These are phyloP conservation scores for Leptura quadrifasciata DNA, from an alignment of 2,888 invertebrate species.

Conservation along the genomic window DNA sequence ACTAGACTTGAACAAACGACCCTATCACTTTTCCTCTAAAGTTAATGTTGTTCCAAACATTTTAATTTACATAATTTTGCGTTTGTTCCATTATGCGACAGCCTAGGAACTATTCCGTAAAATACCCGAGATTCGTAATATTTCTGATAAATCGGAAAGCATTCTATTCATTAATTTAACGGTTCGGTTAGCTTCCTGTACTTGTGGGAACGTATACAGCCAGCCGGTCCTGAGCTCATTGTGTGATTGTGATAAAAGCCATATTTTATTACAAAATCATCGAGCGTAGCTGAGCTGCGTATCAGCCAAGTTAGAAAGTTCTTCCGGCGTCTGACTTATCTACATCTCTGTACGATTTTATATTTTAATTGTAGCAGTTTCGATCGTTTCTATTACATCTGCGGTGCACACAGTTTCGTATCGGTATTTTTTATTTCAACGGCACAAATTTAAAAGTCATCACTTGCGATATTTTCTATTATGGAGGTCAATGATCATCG, in stretches of 20 bases:
- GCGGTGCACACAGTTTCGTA: background rate
- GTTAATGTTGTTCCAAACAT: too few species aligned
- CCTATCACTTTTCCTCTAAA: too few species aligned
- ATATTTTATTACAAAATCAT: constrained; percentile 45
- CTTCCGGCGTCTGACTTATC: constrained; percentile 53
- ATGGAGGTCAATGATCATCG: constrained; percentile 29
- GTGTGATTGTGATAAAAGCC: constrained; percentile 41
- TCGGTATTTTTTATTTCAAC: constrained; percentile 4
- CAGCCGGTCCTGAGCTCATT: constrained; percentile 31
- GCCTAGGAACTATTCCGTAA: too few species aligned
- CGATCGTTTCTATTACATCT: constrained; percentile 26
- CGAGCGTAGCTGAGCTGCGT: constrained; percentile 24
- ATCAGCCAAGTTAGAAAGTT: constrained; percentile 52
- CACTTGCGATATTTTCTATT: constrained; percentile 21
- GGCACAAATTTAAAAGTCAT: background rate
- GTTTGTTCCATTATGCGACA: too few species aligned
- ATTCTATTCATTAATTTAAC: background rate
- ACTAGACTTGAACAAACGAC: too few species aligned
- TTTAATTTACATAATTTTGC: too few species aligned
- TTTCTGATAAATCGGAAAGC: background rate
- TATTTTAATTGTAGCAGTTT: constrained; percentile 21
- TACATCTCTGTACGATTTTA: constrained; percentile 17
- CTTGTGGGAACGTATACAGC: background rate
- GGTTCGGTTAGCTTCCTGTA: background rate
- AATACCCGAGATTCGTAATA: too few species aligned